Percentiles rank a stretch among this genome's conserved stretches.
Conservation (phyloP, 2,888 invertebrate genomes). For the Dryococelus australis region DNA sequence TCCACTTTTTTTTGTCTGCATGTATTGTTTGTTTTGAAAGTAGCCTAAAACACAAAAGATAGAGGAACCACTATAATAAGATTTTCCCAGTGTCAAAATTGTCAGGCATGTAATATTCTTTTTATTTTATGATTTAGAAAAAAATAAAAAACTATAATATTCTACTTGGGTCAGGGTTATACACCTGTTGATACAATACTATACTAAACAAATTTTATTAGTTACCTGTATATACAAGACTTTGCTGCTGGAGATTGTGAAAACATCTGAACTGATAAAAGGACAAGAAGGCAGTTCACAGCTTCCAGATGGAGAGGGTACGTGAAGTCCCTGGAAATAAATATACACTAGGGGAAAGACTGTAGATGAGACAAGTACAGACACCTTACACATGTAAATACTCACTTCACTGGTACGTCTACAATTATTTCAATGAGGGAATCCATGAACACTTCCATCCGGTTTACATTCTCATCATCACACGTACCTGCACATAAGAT, state of each 20-base stretch:
- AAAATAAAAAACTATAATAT: too few species aligned
- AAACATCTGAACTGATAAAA: conserved; percentile 89
- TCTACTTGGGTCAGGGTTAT: too few species aligned
- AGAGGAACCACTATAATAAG: too few species aligned
- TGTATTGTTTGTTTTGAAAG: too few species aligned
- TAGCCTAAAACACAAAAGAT: too few species aligned
- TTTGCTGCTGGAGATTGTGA: conserved; percentile 74
- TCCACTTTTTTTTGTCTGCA: too few species aligned
- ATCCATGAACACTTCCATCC: conserved; percentile 77
- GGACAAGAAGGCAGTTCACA: conserved; percentile 82
- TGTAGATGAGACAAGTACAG: background rate
- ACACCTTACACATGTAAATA: background rate
- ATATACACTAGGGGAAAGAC: background rate
- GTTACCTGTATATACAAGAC: conserved; percentile 72
- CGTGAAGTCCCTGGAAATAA: conserved; percentile 73
- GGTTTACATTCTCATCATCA: conserved; percentile 53
- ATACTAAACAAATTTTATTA: background rate
- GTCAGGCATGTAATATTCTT: too few species aligned
- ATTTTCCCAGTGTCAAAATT: too few species aligned
- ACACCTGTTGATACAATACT: too few species aligned
- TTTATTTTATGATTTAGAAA: too few species aligned
- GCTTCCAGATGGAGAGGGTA: conserved; percentile 88
- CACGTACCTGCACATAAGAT: conserved; percentile 39
- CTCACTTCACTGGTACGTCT: conserved; percentile 79
- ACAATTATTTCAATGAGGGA: conserved; percentile 80